Evolutionary conservation across 2,888 invertebrate genomes (phyloP), one percentile per base, ranked within the genome.

Genomic region (Polymixis lichenea): DNA sequence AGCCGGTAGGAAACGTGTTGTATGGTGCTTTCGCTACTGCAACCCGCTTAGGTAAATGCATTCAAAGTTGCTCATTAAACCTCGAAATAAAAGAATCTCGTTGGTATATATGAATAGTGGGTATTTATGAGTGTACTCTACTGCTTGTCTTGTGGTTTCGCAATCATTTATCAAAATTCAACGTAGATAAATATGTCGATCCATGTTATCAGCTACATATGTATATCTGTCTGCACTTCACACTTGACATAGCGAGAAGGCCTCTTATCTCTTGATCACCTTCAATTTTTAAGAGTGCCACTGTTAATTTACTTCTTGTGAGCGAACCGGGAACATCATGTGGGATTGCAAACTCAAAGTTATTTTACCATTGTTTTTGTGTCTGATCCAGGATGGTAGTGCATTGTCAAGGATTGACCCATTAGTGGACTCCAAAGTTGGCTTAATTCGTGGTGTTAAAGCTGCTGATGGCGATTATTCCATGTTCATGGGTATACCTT

Each of bases 401-500:
- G 80, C 88, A 66, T 55, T 85, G n/a, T 71, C 87, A 9, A 87
- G 92, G 28, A 80, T 92, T 69, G 92, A 91, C 62, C 94, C 93
- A 1, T 75, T 94, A 65, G 94, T 94, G 8, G 87, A 91, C n/a
- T 89, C 93, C 0, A 89, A 90, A 71, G 75, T 89, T 8, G 94
- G 95, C 0, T 77, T 90, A 28, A 91, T 94, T 51, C 87, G 92
- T 55, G 94, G 94, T 3, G 68, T 93, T 25, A 86, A 79, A 51
- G 91, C 93, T 4, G 61, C 89, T 0, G 92, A 94, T 85, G 94
- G 94, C 0, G 88, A 90, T 60, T 92, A 93, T 75, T 88, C 91
- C 9, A 93, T 93, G 92, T 94, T 93, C 65, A 86, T 94, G 87
- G 94, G 94, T 13, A 93, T 94, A 87, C 94, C 94, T 0, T 94